Evolutionary conservation across 2,797 vertebrate species (phyloP), one percentile per base, ranked within the genome.

Genomic region (Taeniopygia guttata): DNA sequence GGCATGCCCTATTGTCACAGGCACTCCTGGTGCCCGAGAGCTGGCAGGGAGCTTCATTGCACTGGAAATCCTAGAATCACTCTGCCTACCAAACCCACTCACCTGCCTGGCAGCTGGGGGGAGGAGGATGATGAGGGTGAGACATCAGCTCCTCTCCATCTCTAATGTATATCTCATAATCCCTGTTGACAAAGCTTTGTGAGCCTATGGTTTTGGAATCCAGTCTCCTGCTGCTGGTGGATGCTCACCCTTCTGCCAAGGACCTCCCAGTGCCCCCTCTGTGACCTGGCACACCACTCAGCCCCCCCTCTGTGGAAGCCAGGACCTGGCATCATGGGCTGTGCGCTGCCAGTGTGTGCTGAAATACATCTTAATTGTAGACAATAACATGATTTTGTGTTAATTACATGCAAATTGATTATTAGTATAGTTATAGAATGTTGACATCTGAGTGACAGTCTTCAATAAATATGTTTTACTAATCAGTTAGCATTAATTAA

Each of bases 401-500:
- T 95, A 90, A 93, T 92, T 49, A 22, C 59, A 79, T 82, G 76
- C 69, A 86, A 93, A 95, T 76, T 84, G 77, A 89, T 95, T 96
- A 86, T 93, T 91, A 87, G 43, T 84, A 19, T 89, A 89, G 84
- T 95, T 95, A 89, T 78, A 94, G 92, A 91, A 88, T 92, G 84
- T 84, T 96, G 94, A 90, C 82, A 95, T 73, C 55, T 68, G 42
- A 43, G 25, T 95, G 89, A 94, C 76, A 91, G 48, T 88, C 84
- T 81, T 94, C 87, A 92, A 62, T 95, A 96, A 91, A 84, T 91
- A 87, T 40, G 58, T 91, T 92, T 91, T 95, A 75, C 92, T 96
- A 87, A 93, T 94, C 87, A 96, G 58, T 92, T 90, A 92, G 36
- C 54, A 72, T 89, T 83, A 93, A 93, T 95, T 94, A 95, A 82